A percentile compares a stretch with the other conserved stretches of the same genome.
These are phyloP conservation scores for Bursaphelenchus mucronatus DNA, from an alignment of 1,140 invertebrate species.

Conservation along the genomic window DNA sequence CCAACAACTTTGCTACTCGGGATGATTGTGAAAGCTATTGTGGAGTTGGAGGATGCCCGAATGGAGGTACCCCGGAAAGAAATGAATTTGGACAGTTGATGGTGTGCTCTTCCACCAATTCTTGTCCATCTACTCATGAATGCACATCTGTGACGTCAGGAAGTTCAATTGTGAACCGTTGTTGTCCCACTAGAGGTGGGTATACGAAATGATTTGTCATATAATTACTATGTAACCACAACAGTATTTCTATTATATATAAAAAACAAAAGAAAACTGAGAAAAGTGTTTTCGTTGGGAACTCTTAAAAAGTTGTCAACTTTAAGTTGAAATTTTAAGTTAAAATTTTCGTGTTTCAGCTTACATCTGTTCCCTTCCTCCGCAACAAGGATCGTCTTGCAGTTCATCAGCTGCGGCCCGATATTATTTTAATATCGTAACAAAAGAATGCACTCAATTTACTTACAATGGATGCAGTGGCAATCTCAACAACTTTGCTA, in stretches of 20 bases:
- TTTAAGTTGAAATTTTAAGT: too few relatives aligned
- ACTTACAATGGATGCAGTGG: constrained; percentile 58
- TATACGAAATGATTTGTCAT: background rate
- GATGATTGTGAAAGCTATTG: constrained; percentile 56
- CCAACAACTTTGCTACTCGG: constrained; percentile 57
- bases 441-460: constrained; percentile 59
- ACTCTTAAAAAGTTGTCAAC: too few relatives aligned
- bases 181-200: constrained; percentile 51
- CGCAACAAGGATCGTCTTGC: constrained; percentile 55
- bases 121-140: constrained; percentile 56
- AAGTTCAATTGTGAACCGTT: constrained; percentile 51
- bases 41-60: constrained; percentile 58
- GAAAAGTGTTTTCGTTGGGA: too few relatives aligned
- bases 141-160: constrained; percentile 57
- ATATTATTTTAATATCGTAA: constrained; percentile 61
- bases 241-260: too few relatives aligned
- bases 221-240: too few relatives aligned
- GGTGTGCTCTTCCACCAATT: constrained; percentile 51
- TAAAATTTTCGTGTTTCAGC: constrained; percentile 38
- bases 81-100: constrained; percentile 60
- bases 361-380: constrained; percentile 59
- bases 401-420: constrained; percentile 52
- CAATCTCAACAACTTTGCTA: constrained; percentile 57
- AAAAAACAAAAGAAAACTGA: too few relatives aligned
- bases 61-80: constrained; percentile 57